Conservation (phyloP, 2,888 invertebrate genomes). For the Agrenia bidenticulata region DNA sequence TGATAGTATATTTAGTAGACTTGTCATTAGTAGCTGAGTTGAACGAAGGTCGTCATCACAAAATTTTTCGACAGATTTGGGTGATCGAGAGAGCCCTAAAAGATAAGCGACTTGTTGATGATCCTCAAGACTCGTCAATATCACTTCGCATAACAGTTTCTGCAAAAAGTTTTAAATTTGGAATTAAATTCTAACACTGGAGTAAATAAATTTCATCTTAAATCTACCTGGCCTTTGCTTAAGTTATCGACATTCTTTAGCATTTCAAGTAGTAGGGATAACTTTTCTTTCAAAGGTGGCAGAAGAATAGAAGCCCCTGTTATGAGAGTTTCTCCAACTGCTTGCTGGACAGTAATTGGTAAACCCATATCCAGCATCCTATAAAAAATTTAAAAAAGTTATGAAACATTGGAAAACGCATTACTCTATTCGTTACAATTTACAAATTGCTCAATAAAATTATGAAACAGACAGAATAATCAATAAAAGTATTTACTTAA, state of each 20-base stretch:
- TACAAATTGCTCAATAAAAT: not conserved
- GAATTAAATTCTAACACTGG: not conserved
- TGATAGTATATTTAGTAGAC: conserved; percentile 43
- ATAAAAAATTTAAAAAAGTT: conserved; percentile 12
- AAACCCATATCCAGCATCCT: conserved; percentile 51
- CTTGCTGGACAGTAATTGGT: conserved; percentile 59
- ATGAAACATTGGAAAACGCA: not conserved
- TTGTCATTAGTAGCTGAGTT: conserved; percentile 46
- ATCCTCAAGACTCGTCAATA: conserved; percentile 65
- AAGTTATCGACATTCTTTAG: conserved; percentile 62
- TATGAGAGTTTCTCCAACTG: conserved; percentile 63
- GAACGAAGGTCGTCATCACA: conserved; percentile 35
- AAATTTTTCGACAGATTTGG: conserved; percentile 37
- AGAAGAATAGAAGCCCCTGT: conserved; percentile 64
- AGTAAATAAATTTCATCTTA: not conserved
- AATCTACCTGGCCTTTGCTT: conserved; percentile 62
- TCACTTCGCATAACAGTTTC: conserved; percentile 64
- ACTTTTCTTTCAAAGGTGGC: conserved; percentile 63
- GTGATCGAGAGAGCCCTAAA: conserved; percentile 58
- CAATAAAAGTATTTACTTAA: conserved; percentile 57
- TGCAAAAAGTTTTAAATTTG: conserved; percentile 45
- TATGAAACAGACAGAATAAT: not conserved
- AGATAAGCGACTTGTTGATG: conserved; percentile 63
- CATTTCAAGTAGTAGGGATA: conserved; percentile 63
- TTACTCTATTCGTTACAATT: no score